Base-by-base conservation (phyloP, 2,888 invertebrate genomes). In the Lepidocyrtinus sp. region DNA sequence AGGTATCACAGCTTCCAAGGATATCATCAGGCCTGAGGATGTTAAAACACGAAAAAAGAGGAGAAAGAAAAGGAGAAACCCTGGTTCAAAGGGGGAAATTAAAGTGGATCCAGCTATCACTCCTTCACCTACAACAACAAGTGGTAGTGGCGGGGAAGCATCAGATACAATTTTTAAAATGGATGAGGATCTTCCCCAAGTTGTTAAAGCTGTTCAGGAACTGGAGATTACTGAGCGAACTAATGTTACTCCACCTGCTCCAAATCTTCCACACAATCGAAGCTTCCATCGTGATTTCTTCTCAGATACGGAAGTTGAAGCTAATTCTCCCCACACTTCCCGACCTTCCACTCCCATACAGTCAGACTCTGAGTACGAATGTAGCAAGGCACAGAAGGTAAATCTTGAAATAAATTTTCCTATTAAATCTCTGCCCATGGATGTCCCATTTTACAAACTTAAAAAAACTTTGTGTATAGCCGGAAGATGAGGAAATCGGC, bases 291-390 rank as follows among this genome's bases (percentile, higher is more conserved):
- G 86, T 12, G 86, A 86, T 59, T 87, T 87, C 69, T 87, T 80
- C 64, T 87, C 86, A 7, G 86, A 87, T 63, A 86, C 86, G 59
- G 87, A 87, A 82, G 84, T 85, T 22, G 87, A 84, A 65, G 85
- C 79, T 5, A 72, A 71, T 45, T 81, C 85, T 84, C 89, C 89
- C n/a, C 87, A 87, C 82, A 90, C 91, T 82, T 94, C 94, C 45
- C 92, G 96, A 80, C 93, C 94, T 50, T 93, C 93, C 83, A 94
- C 96, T 15, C 96, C 97, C 5, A 93, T 95, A 82, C 96, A 96
- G 89, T 97, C 97, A 59, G 98, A 98, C 89, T 96, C 97, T 0
- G 98, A 98, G 88, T 94, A 96, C 88, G 98, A 98, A 89, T 88
- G 89, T 36, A 87, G 81, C 45, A 87, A 87, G 77, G 69, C 79